These are phyloP conservation scores for Lutjanus erythropterus DNA, from an alignment of 2,113 vertebrate species.

Conservation along the genomic window DNA sequence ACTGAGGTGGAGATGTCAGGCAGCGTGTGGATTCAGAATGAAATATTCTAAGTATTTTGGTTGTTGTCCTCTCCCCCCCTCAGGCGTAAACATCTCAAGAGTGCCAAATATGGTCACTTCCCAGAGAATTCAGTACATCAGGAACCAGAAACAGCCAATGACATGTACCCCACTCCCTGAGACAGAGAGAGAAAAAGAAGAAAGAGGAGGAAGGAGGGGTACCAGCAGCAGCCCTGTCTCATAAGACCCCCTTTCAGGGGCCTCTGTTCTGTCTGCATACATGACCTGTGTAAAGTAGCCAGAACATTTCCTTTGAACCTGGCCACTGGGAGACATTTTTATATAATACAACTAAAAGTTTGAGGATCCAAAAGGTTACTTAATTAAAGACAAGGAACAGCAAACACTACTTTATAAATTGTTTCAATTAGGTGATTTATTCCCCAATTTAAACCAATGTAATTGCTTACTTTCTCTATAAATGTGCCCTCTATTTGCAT, in stretches of 20 bases:
- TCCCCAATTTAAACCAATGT: not conserved
- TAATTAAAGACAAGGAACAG: not conserved
- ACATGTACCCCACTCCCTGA: constrained; percentile 54
- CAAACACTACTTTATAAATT: not conserved
- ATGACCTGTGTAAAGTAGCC: constrained; percentile 70
- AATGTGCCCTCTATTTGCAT: not conserved
- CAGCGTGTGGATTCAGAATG: constrained; percentile 57
- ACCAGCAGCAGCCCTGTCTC: constrained; percentile 59
- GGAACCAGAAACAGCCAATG: constrained; percentile 64
- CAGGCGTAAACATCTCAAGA: constrained; percentile 61
- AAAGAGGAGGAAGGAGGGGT: constrained; percentile 37
- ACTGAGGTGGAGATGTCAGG: constrained; percentile 43
- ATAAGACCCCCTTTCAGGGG: constrained; percentile 68
- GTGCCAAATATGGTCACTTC: constrained; percentile 80
- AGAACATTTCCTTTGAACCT: constrained; percentile 67
- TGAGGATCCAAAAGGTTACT: not conserved
- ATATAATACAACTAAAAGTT: constrained; percentile 16
- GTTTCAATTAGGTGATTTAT: not conserved
- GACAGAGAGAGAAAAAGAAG: constrained; percentile 22
- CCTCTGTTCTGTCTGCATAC: constrained; percentile 73
- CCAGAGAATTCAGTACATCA: constrained; percentile 66
- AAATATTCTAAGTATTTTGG: constrained; percentile 71
- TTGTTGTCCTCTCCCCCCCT: constrained; percentile 39
- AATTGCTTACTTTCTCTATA: constrained; percentile 4
- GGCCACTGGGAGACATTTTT: constrained; percentile 40